These are phyloP conservation scores for Crenichthys baileyi DNA, from an alignment of 2,797 vertebrate genomes.

Conservation along the genomic window DNA sequence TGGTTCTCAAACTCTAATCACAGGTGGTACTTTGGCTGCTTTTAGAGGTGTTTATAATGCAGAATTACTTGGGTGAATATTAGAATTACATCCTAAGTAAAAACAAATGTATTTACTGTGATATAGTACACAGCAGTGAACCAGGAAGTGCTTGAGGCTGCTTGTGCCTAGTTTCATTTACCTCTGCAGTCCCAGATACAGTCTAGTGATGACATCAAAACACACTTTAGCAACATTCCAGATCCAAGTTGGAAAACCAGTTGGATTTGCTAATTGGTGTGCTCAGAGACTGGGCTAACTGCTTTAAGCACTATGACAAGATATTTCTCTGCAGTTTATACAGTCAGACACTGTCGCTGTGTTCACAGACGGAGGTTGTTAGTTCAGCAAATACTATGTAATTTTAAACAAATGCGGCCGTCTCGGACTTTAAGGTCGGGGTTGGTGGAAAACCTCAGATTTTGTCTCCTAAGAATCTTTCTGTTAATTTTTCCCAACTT, in stretches of 20 bases:
- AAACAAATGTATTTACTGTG: background rate
- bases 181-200: background rate
- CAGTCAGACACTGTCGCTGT: background rate
- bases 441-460: background rate
- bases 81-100: too few relatives aligned
- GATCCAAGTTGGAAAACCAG: background rate
- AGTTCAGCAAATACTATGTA: background rate
- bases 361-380: background rate
- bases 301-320: background rate
- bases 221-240: background rate
- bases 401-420: background rate
- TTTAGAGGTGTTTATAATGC: background rate
- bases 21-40: background rate
- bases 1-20: background rate
- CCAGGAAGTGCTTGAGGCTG: background rate
- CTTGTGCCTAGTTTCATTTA: background rate
- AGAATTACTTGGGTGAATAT: too few relatives aligned
- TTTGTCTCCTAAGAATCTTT: background rate
- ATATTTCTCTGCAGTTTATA: background rate
- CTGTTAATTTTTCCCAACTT: background rate
- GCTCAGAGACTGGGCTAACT: background rate
- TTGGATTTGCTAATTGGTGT: background rate
- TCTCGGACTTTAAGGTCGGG: background rate
- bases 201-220: background rate
- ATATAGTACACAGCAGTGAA: background rate